Conservation (phyloP, 2,888 invertebrate genomes). For the Anarsia innoxiella region DNA sequence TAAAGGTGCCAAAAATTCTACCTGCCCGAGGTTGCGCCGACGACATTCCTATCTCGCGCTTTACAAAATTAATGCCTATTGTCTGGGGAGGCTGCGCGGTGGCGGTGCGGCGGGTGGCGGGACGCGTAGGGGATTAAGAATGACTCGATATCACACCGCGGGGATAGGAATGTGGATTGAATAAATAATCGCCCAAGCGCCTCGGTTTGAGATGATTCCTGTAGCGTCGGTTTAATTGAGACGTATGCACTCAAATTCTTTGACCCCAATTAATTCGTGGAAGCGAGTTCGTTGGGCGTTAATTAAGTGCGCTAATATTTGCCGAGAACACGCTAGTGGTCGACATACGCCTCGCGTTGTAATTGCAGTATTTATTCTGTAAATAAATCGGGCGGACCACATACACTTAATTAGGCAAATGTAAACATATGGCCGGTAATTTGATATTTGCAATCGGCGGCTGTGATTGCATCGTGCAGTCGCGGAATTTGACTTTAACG, state of each 20-base stretch:
- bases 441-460: slow-evolving; percentile 6
- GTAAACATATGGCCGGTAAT: slow-evolving; percentile 7
- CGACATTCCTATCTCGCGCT: slow-evolving; percentile 65
- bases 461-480: slow-evolving; percentile 1
- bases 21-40: slow-evolving; percentile 54
- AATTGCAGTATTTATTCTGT: slow-evolving; percentile 26
- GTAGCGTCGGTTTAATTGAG: slow-evolving; percentile 57
- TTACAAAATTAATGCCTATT: slow-evolving; percentile 70
- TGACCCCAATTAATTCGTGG: slow-evolving; percentile 71
- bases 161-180: slow-evolving; percentile 23
- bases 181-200: slow-evolving; percentile 24
- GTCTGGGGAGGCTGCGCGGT: slow-evolving; percentile 32
- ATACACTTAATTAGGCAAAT: slow-evolving; percentile 10
- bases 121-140: slow-evolving; percentile 39
- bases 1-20: slow-evolving; percentile 73
- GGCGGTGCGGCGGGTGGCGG: no score
- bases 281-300: slow-evolving; percentile 58
- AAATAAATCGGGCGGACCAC: slow-evolving; percentile 12
- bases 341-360: slow-evolving; percentile 32
- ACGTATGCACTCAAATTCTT: slow-evolving; percentile 69
- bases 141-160: slow-evolving; percentile 26
- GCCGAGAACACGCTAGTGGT: slow-evolving; percentile 41
- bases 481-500: no score
- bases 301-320: slow-evolving; percentile 66
- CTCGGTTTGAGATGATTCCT: slow-evolving; percentile 35